Percentiles rank a stretch among this genome's conserved stretches.
Evolutionary conservation across 2,113 vertebrate species (phyloP).

Genomic region (Zeus faber): DNA sequence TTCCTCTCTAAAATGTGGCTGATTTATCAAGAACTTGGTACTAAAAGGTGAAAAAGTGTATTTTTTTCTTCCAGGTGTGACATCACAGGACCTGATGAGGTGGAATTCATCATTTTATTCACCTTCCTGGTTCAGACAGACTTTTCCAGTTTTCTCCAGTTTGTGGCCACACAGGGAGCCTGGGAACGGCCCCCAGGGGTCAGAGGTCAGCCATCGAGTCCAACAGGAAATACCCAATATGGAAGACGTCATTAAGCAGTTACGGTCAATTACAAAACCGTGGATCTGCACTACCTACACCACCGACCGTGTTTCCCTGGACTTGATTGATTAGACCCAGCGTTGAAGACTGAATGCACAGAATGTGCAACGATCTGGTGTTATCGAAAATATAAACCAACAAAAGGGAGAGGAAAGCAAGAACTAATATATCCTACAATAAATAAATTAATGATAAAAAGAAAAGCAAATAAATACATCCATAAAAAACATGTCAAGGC

Average conservation of each 20-base stretch:
- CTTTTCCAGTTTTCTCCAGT: background rate
- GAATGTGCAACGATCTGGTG: background rate
- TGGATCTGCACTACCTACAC: conserved; percentile 25
- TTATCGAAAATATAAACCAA: background rate
- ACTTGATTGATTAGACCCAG: background rate
- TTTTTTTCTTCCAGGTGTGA: too few relatives aligned
- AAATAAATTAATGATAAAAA: background rate
- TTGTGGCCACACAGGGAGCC: conserved; percentile 19
- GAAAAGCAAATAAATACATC: too few relatives aligned
- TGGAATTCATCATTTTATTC: background rate
- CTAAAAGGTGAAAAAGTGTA: too few relatives aligned
- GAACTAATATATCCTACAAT: background rate
- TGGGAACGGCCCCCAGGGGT: conserved; percentile 44
- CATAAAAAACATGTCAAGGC: too few relatives aligned
- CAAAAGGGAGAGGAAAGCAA: background rate
- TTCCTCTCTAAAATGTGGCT: too few relatives aligned
- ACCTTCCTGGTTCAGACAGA: background rate
- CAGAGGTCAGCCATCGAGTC: conserved; percentile 45
- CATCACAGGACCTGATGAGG: background rate
- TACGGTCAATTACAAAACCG: conserved; percentile 43
- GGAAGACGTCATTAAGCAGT: conserved; percentile 44
- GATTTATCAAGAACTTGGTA: too few relatives aligned
- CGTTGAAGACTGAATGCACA: too few relatives aligned
- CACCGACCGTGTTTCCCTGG: conserved; percentile 4
- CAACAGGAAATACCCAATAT: conserved; percentile 61